Conservation (phyloP, 2,113 vertebrate species). For the Prunella fulvescens region DNA sequence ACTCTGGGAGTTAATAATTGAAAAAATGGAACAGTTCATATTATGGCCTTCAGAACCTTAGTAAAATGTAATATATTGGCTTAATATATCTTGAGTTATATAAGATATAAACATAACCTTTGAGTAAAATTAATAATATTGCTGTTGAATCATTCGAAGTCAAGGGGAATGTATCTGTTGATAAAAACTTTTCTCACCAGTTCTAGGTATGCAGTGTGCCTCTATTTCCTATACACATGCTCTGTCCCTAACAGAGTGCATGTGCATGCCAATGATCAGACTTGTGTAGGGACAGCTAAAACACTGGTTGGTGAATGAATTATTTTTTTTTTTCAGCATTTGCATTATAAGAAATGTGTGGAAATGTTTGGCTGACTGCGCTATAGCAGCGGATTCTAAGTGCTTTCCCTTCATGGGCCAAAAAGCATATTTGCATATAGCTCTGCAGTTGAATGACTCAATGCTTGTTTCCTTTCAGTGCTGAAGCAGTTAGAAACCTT, state of each 20-base stretch:
- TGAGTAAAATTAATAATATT: neutral
- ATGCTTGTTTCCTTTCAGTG: slow-evolving; percentile 86
- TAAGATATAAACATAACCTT: neutral
- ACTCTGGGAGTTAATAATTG: neutral
- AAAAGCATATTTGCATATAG: slow-evolving; percentile 60
- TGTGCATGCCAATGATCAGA: neutral
- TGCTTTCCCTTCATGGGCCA: slow-evolving; percentile 59
- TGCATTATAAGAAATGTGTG: slow-evolving; percentile 22
- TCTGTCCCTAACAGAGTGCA: neutral
- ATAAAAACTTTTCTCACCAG: neutral
- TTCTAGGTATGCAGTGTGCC: neutral
- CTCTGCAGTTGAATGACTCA: slow-evolving; percentile 77
- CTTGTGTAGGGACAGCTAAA: neutral
- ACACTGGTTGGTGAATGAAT: neutral
- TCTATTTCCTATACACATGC: neutral
- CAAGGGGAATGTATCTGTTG: neutral
- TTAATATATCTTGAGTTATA: neutral
- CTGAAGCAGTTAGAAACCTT: slow-evolving; percentile 81
- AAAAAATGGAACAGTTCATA: neutral
- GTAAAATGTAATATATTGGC: neutral
- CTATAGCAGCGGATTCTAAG: slow-evolving; percentile 36
- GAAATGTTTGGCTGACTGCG: slow-evolving; percentile 11
- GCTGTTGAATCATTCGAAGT: neutral
- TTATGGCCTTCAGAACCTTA: neutral
- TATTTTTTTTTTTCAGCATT: neutral